A percentile compares a stretch with the other conserved stretches of the same genome.
Evolutionary conservation across 1,140 invertebrate genomes (phyloP).

Genomic region (Plodia interpunctella): DNA sequence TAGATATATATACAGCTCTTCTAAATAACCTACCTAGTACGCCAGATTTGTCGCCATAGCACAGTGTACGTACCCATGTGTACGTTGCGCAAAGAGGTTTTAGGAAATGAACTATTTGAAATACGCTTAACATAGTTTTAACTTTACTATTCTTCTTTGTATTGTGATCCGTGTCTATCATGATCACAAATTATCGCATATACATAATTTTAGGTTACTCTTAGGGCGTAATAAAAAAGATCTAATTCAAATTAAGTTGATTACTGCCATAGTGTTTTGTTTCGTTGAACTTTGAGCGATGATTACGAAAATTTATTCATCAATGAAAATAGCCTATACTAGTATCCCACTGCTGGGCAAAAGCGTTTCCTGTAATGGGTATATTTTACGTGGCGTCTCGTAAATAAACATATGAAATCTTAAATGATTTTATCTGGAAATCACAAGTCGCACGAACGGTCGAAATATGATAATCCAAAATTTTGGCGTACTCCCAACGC

Average conservation of each 20-base stretch:
- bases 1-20: too few relatives aligned
- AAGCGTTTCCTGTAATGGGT: too few relatives aligned
- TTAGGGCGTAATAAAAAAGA: neutral
- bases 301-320: too few relatives aligned
- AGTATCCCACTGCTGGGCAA: too few relatives aligned
- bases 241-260: neutral
- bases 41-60: neutral
- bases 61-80: neutral
- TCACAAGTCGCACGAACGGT: too few relatives aligned
- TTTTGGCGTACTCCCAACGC: too few relatives aligned
- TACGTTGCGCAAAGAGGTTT: neutral
- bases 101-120: neutral
- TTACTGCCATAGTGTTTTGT: neutral
- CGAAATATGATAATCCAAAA: too few relatives aligned
- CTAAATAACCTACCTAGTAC: neutral
- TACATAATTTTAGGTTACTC: neutral
- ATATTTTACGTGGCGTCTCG: too few relatives aligned
- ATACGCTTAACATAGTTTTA: slow-evolving; percentile 4
- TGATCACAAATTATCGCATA: slow-evolving; percentile 3
- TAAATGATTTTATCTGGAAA: too few relatives aligned
- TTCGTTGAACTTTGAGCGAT: neutral
- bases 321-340: too few relatives aligned
- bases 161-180: neutral
- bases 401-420: too few relatives aligned
- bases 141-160: slow-evolving; percentile 8